Evolutionary conservation across 2,888 invertebrate genomes (phyloP), one percentile per base, ranked within the genome.

Genomic region (Pristionchus japonicus): DNA sequence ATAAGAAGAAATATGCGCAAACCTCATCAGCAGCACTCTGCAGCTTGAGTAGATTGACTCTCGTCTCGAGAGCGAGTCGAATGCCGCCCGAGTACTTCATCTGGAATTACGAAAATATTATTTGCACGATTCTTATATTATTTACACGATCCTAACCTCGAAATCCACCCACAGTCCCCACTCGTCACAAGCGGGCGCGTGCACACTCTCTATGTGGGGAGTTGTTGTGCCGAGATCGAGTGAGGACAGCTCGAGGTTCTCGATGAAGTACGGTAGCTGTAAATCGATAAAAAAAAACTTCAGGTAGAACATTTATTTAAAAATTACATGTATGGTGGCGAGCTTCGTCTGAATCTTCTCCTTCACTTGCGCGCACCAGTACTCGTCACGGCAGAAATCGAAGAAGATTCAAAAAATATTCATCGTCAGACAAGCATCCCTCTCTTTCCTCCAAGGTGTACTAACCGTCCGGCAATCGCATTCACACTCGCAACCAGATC

Each of bases 101-200:
- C 91, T 92, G 64, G 47, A 90, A 80, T 84, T n/a, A 43, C 37
- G 13, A 86, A 37, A 57, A 37, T 49, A 15, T 43, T 20, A 31
- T 37, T 37, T 43, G 57, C 23, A 57, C 13, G 13, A 37, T 37
- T 70, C 11, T 70, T 40, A 47, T n/a, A 15, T 67, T 20, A 64
- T 64, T 64, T 13, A 40, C 2, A 17, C 1, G 1, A 27, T 17
- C n/a, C 67, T 74, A 34, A 93, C 92, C 86, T 97, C 97, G 23
- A 97, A 95, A 95, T 98, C 97, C 0, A 97, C 96, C 98, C 98
- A 98, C 88, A 98, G 95, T 61, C 98, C 98, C 93, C 96, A 96
- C 91, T 96, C 96, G 95, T 98, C 97, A 90, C 97, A 95, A 74
- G 96, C 95, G 0, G 97, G 97, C 86, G 91, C 89, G 89, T 96